phyloP scores from a whole-genome alignment of 2,113 vertebrate species.

The Alethe castanea region DNA sequence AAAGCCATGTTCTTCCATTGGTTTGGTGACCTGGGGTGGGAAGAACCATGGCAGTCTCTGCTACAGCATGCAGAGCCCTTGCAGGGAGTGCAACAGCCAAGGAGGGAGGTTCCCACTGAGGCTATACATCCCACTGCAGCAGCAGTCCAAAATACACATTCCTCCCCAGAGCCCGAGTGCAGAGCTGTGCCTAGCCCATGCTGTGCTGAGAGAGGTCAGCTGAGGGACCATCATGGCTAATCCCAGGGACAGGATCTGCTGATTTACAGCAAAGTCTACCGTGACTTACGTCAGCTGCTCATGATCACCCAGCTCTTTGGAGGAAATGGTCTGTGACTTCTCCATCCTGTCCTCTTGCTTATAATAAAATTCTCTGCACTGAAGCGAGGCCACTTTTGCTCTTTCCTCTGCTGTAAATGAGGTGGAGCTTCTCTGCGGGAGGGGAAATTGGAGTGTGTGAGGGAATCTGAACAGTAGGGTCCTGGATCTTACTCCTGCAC shows the following conservation, averaged over 20 bases:
- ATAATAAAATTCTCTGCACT: neutral
- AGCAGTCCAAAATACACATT: neutral
- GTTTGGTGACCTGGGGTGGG: neutral
- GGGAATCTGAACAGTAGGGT: neutral
- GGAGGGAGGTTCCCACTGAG: neutral
- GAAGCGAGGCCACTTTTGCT: neutral
- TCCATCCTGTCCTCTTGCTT: neutral
- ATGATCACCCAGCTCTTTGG: neutral
- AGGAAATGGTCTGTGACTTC: neutral
- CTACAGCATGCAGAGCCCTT: neutral
- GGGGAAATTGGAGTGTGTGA: neutral
- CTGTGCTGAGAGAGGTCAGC: neutral
- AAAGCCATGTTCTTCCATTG: neutral
- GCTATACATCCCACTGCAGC: neutral
- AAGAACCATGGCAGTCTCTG: neutral
- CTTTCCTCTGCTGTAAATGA: neutral
- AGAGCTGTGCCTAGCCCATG: neutral
- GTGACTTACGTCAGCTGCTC: accelerated
- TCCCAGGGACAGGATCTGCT: neutral
- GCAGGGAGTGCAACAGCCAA: neutral
- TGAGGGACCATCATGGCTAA: neutral
- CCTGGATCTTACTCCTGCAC: neutral
- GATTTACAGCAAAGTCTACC: neutral
- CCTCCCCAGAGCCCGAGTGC: neutral
- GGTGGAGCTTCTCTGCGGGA: neutral